Percentiles rank a stretch among this genome's conserved stretches.
These are phyloP conservation scores for Pogonomyrmex californicus DNA, from an alignment of 1,140 invertebrate species.

Conservation along the genomic window DNA sequence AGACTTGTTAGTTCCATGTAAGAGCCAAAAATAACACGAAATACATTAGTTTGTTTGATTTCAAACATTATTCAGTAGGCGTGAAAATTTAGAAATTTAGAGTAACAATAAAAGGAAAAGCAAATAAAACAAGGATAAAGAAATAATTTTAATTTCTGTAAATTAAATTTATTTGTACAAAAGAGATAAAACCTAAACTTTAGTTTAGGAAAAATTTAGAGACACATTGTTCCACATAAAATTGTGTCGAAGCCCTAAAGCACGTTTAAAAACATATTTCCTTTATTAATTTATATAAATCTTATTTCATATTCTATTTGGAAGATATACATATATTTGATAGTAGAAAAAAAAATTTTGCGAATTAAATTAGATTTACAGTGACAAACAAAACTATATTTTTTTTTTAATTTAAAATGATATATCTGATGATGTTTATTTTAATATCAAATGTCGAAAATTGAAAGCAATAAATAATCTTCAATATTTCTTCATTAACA, in stretches of 20 bases:
- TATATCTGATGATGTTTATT: neutral
- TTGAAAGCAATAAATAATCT: neutral
- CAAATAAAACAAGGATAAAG: too few relatives aligned
- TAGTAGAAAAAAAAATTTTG: neutral
- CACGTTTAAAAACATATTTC: neutral
- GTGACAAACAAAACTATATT: neutral
- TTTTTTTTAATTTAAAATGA: neutral
- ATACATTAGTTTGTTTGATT: neutral
- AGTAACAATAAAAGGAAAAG: too few relatives aligned
- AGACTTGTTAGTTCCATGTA: conserved; percentile 18
- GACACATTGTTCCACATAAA: neutral
- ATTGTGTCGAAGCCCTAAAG: neutral
- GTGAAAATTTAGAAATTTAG: too few relatives aligned
- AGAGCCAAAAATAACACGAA: neutral
- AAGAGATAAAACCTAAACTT: too few relatives aligned
- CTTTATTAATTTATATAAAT: neutral
- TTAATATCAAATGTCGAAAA: neutral
- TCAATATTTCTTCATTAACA: neutral
- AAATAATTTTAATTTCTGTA: too few relatives aligned
- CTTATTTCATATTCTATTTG: neutral
- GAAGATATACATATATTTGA: neutral
- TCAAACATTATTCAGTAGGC: neutral
- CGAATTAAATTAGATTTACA: neutral
- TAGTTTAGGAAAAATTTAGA: neutral
- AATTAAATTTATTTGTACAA: too few relatives aligned